Evolutionary conservation across 2,797 vertebrate genomes (phyloP).

Genomic region (Anableps anableps): DNA sequence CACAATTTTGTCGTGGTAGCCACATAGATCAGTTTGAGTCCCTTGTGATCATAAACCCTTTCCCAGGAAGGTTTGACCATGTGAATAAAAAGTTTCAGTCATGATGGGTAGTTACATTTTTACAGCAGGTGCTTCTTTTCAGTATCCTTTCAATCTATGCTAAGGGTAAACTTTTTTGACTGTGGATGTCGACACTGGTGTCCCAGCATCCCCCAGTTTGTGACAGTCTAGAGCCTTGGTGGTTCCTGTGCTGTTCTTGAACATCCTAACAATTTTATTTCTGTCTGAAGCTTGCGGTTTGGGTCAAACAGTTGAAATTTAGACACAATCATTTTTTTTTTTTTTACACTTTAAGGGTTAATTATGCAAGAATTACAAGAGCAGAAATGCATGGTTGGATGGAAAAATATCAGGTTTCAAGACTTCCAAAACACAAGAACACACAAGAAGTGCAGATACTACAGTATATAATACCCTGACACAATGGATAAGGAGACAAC

Average conservation of each 20-base stretch:
- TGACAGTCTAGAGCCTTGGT: too few species aligned
- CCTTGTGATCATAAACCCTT: background rate
- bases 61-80: background rate
- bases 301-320: too few species aligned
- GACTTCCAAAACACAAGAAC: background rate
- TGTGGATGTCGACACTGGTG: background rate
- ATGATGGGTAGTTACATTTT: background rate
- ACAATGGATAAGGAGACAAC: constrained; percentile 12
- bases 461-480: constrained; percentile 22
- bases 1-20: background rate
- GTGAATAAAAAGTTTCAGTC: background rate
- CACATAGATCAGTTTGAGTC: background rate
- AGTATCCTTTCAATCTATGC: background rate
- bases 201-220: too few species aligned
- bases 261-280: too few species aligned
- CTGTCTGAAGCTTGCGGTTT: too few species aligned
- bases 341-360: background rate
- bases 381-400: background rate
- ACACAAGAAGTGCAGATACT: constrained; percentile 4
- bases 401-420: background rate
- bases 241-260: too few species aligned
- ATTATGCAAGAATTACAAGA: background rate
- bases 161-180: background rate
- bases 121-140: background rate
- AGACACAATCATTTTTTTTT: background rate